phyloP scores from a whole-genome alignment of 1,140 invertebrate species.

The Ooceraea biroi region DNA sequence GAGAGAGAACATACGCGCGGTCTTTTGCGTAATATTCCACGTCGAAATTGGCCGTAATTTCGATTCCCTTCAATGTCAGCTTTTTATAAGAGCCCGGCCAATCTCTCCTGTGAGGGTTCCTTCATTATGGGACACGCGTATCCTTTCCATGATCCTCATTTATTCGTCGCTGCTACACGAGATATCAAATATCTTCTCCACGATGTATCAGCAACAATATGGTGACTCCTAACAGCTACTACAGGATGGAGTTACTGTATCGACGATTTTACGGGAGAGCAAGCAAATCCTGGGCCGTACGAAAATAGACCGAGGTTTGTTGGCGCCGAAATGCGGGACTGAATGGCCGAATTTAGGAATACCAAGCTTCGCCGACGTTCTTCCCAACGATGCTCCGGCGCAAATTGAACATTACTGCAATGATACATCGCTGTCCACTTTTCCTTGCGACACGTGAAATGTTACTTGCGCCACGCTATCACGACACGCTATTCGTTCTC shows the following conservation, averaged over 20 bases:
- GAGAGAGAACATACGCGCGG: too few species aligned
- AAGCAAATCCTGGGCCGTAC: background rate
- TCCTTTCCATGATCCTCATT: background rate
- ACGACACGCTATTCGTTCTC: background rate
- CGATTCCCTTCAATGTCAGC: background rate
- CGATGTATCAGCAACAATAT: background rate
- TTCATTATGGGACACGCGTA: background rate
- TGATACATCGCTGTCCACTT: background rate
- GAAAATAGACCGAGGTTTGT: conserved; percentile 29
- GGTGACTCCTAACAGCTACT: background rate
- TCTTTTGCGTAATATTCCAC: background rate
- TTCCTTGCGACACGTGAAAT: background rate
- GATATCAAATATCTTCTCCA: background rate
- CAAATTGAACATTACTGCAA: background rate
- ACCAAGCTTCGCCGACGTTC: background rate
- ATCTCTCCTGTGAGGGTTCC: background rate
- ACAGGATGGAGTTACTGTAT: background rate
- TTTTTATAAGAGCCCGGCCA: background rate
- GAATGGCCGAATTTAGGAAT: background rate
- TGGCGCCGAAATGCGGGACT: conserved; percentile 5
- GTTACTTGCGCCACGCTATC: background rate
- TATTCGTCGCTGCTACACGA: background rate
- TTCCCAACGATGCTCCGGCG: background rate
- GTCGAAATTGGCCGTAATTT: background rate
- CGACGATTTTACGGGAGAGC: background rate